A percentile compares a stretch with the other conserved stretches of the same genome.
phyloP scores from a whole-genome alignment of 2,888 invertebrate genomes.

The Hemaris fuciformis region DNA sequence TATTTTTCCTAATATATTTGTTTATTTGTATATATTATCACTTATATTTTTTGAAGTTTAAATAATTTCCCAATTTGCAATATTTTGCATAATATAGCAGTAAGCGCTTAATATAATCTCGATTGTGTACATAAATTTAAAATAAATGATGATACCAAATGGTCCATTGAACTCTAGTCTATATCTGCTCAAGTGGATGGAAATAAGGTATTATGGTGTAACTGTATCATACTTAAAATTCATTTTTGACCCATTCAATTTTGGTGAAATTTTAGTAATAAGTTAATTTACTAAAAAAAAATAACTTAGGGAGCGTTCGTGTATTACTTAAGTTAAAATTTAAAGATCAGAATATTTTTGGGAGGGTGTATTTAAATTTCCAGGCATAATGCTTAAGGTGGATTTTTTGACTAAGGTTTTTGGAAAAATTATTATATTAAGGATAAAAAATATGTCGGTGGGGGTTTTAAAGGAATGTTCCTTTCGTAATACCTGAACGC shows the following conservation, averaged over 20 bases:
- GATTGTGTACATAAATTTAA: conserved; percentile 3
- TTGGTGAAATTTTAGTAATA: neutral
- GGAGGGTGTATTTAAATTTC: no score
- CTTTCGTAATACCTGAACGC: neutral
- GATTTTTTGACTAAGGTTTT: neutral
- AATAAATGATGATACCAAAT: conserved; percentile 14
- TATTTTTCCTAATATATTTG: no score
- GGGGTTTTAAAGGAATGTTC: neutral
- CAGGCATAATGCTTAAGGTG: no score
- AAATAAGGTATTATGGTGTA: conserved; percentile 3
- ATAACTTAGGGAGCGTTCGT: neutral
- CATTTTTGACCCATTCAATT: neutral
- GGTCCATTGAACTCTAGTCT: conserved; percentile 27
- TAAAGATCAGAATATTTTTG: neutral
- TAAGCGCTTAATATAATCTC: conserved; percentile 3
- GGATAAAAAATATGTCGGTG: neutral
- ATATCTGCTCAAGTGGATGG: conserved; percentile 14
- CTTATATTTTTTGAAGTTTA: neutral
- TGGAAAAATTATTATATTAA: neutral
- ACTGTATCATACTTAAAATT: neutral
- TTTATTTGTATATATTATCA: neutral
- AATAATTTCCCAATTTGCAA: neutral
- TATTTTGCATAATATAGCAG: neutral
- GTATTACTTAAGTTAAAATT: neutral
- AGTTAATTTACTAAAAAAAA: neutral